A percentile compares a stretch with the other conserved stretches of the same genome.
These are phyloP conservation scores for Drosophila monieri DNA, from an alignment of 2,888 invertebrate genomes.

Conservation along the genomic window DNA sequence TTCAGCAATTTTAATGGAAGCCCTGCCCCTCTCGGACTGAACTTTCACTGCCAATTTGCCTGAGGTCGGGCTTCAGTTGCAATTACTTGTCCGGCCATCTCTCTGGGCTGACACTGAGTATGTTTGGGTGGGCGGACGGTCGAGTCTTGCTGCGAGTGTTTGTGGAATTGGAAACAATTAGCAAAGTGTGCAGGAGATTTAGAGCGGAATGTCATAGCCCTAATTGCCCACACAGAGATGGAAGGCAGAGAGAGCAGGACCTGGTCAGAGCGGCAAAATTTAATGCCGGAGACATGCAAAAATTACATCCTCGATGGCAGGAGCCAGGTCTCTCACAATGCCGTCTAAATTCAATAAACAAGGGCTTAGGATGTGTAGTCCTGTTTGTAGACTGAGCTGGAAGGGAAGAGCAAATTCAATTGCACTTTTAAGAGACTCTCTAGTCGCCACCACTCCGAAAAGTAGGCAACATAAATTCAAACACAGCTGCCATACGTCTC, in stretches of 20 bases:
- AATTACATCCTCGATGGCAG: slow-evolving; percentile 76
- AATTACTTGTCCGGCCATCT: slow-evolving; percentile 40
- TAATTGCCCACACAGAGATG: slow-evolving; percentile 61
- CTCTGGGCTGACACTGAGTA: slow-evolving; percentile 5
- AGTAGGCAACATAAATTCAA: slow-evolving; percentile 77
- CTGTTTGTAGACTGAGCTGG: slow-evolving; percentile 12
- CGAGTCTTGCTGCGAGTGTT: slow-evolving; percentile 23
- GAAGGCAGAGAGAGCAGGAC: neutral
- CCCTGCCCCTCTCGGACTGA: slow-evolving; percentile 23
- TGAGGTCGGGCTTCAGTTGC: slow-evolving; percentile 36
- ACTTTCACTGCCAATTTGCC: slow-evolving; percentile 60
- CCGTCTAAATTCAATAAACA: slow-evolving; percentile 67
- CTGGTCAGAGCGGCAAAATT: slow-evolving; percentile 45
- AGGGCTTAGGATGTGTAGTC: slow-evolving; percentile 47
- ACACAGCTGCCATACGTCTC: slow-evolving; percentile 52
- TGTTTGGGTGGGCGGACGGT: slow-evolving; percentile 1
- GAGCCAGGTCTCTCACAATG: neutral
- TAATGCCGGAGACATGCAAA: slow-evolving; percentile 75
- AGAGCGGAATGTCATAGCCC: slow-evolving; percentile 73
- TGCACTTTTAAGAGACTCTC: slow-evolving; percentile 43
- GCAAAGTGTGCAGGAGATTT: slow-evolving; percentile 76
- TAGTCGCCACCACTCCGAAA: slow-evolving; percentile 50
- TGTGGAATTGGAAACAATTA: slow-evolving; percentile 77
- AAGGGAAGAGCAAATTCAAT: slow-evolving; percentile 70
- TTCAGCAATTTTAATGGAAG: slow-evolving; percentile 55